Conservation (phyloP, 2,888 invertebrate genomes). For the Eristalinus sepulchralis region DNA sequence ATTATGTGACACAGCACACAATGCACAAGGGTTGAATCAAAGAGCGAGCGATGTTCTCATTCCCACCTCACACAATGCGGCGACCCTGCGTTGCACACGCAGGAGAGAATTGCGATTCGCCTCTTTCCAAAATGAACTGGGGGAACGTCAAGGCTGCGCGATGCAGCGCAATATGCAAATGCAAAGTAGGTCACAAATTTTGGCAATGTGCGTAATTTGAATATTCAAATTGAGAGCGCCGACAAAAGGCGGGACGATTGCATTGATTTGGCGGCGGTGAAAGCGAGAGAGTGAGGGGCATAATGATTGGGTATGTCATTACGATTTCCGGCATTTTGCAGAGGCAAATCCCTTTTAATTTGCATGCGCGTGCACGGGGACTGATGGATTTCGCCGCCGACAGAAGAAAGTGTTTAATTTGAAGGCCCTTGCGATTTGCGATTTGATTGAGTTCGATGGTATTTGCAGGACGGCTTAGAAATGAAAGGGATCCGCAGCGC, state of each 20-base stretch:
- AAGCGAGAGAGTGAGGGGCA: not conserved
- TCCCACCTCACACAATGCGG: conserved; percentile 47
- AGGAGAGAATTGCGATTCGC: not conserved
- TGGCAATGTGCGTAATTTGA: conserved; percentile 70
- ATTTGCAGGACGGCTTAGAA: not conserved
- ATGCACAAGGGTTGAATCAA: conserved; percentile 42
- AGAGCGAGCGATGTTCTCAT: conserved; percentile 49
- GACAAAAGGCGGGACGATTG: not conserved
- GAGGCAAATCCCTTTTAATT: not conserved
- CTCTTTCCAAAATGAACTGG: not conserved
- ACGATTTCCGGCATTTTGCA: conserved; percentile 47
- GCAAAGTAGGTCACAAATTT: conserved; percentile 65
- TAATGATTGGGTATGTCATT: conserved; percentile 52
- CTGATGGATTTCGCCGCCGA: not conserved
- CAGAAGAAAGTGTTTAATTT: not conserved
- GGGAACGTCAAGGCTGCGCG: not conserved
- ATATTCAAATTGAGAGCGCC: conserved; percentile 60
- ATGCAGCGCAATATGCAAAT: conserved; percentile 68
- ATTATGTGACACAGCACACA: conserved; percentile 31
- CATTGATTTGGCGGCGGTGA: not conserved
- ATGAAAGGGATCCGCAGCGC: not conserved
- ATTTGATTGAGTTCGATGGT: not conserved
- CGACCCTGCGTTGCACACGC: not conserved
- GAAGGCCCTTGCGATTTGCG: not conserved
- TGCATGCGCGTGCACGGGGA: not conserved